Evolutionary conservation across 1,140 invertebrate species (phyloP).

Genomic region (Aphelinus certus): DNA sequence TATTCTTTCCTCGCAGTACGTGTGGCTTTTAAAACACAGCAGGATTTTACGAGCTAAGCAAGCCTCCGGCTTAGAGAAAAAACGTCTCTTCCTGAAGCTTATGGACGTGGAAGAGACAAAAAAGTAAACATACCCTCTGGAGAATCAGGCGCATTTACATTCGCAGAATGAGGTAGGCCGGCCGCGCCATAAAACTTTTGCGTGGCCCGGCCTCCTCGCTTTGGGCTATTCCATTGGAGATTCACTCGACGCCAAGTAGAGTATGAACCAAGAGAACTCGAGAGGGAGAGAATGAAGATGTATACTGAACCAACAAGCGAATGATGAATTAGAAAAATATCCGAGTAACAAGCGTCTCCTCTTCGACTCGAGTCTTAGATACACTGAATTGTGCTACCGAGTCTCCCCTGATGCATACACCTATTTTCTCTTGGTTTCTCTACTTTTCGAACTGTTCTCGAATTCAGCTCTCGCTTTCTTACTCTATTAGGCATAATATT

Average conservation of each 20-base stretch:
- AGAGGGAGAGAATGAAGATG: constrained; percentile 5
- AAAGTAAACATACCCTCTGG: constrained; percentile 28
- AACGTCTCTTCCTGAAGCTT: background rate
- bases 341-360: constrained; percentile 16
- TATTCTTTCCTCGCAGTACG: background rate
- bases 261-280: background rate
- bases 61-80: background rate
- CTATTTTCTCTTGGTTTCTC: too few species aligned
- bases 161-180: constrained; percentile 36
- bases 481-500: too few species aligned
- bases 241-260: too few species aligned
- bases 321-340: constrained; percentile 44
- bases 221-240: too few species aligned
- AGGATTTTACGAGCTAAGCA: constrained; percentile 6
- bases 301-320: background rate
- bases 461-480: too few species aligned
- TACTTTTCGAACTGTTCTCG: too few species aligned
- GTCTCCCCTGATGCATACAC: too few species aligned
- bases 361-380: too few species aligned
- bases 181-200: constrained; percentile 42
- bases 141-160: constrained; percentile 42
- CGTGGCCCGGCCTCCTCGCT: background rate
- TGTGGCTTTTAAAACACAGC: background rate
- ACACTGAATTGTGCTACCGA: too few species aligned
- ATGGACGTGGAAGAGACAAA: background rate